Base-by-base conservation (phyloP, 1,140 invertebrate species). In the Drosophila pruinosa region DNA sequence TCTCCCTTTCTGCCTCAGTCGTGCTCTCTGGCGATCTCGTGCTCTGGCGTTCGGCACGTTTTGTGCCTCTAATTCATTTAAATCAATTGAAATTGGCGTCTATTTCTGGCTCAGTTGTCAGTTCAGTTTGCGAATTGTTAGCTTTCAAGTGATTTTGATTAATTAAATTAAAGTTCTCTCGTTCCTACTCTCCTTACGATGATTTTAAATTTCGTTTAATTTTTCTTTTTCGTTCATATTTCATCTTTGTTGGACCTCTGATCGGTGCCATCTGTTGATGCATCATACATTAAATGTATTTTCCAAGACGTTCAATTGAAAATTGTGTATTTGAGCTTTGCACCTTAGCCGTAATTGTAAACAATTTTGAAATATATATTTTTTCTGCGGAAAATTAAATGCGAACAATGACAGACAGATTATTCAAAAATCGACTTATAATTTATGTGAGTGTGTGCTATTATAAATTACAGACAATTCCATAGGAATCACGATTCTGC, bases 31-130 rank as follows among this genome's bases (percentile, higher is more conserved):
- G 19, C 24, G 64, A 85, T 86, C 80, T 64, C 77, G 80, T 85
- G 80, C 69, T 65, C 47, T 48, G 38, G 15, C 41, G 14, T 39
- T 41, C 26, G 31, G 58, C 81, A 85, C 79, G 75, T 82, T 82
- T 82, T 78, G 65, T 58, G 48, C 31, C 45, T 45, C 50, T 75
- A 86, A 85, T 86, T 85, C 64, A 74, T 81, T 85, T 86, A 85
- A 81, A 77, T 88, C 73, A 85, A 86, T 85, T 85, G 72, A 81
- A 81, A 63, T 69, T 78, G 62, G 56, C 48, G 41, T 68, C 81
- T 85, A 88, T 85, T 85, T 81, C 54, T 71, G 72, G 59, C 75
- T 65, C 26, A 41, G 48, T 74, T 78, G 70, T 74, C 70, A 52
- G 63, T 72, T 71, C 52, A 22, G 8, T 67, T 72, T 28, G 52